Evolutionary conservation across 2,113 vertebrate species (phyloP), one percentile per base, ranked within the genome.

Genomic region (Syngnathus scovelli): DNA sequence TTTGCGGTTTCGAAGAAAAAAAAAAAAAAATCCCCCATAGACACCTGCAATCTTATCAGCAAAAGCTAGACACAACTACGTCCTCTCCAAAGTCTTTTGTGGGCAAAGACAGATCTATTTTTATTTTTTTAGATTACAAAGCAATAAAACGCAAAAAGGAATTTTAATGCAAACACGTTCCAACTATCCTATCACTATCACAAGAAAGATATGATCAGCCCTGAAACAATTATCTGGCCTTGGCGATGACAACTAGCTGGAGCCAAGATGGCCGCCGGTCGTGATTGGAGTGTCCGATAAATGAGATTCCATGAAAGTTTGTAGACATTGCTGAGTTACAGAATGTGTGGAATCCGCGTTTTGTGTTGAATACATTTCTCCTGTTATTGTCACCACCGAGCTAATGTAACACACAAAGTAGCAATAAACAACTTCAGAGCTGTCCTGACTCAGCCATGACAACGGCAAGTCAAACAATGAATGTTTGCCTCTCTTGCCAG

Each of bases 261-360:
- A 78, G 61, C 56, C 66, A 67, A 77, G 66, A 69, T 59, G 60
- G 64, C 78, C 64, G 67, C 59, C 49, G 18, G 67, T 43, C 43
- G n/a, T 27, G 77, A 55, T 64, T 73, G 73, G 64, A 54, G 70
- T 63, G n/a, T 72, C 63, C 66, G 68, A 62, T 58, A 60, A 75
- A 74, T 70, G 69, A 82, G 66, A 77, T 73, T 79, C 70, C 68
- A 70, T 66, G 68, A 73, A 74, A 39, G 38, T 51, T 64, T 77
- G 46, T 7, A 63, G 61, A 7, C 9, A 18, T 46, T 27, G 68
- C 49, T 18, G 27, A n/a, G 9, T 37, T 58, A 68, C 19, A 60
- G 48, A 63, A 43, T 61, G 61, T 44, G n/a, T 51, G 62, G 71
- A 46, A 59, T 12, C 51, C 33, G 72, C 58, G 41, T 61, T 61